These are phyloP conservation scores for Bolinopsis microptera DNA, from an alignment of 37 sponge, comb jelly and placozoan species.

Conservation along the genomic window DNA sequence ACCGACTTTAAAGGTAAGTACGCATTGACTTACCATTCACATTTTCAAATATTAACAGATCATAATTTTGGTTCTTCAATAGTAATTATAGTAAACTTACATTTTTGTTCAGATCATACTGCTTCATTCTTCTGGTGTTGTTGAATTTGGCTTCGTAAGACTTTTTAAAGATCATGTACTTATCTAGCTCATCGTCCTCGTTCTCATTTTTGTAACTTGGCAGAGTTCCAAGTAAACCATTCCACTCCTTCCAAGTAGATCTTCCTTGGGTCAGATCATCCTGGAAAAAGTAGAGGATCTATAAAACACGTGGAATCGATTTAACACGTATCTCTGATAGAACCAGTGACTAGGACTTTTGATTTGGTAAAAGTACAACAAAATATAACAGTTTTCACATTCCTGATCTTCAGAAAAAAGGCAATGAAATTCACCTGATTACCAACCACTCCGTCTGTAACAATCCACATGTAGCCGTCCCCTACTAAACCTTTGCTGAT, in stretches of 20 bases:
- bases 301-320: no score
- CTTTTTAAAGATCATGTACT: background rate
- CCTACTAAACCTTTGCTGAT: background rate
- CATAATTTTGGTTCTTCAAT: no score
- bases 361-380: no score
- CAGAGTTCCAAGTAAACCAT: slow-evolving; percentile 2
- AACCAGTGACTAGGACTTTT: no score
- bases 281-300: no score
- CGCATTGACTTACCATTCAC: no score
- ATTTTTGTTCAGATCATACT: slow-evolving; percentile 87
- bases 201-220: slow-evolving; percentile 16
- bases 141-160: background rate
- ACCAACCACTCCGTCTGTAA: background rate
- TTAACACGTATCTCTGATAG: no score
- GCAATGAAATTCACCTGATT: background rate
- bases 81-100: no score
- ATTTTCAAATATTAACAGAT: no score
- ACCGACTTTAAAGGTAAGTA: no score
- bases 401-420: no score
- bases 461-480: slow-evolving; percentile 28
- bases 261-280: background rate
- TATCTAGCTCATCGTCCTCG: background rate
- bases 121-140: slow-evolving; percentile 88
- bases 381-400: no score
- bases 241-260: background rate